phyloP scores from a whole-genome alignment of 2,888 invertebrate species.

The Seira sanloemensis region DNA sequence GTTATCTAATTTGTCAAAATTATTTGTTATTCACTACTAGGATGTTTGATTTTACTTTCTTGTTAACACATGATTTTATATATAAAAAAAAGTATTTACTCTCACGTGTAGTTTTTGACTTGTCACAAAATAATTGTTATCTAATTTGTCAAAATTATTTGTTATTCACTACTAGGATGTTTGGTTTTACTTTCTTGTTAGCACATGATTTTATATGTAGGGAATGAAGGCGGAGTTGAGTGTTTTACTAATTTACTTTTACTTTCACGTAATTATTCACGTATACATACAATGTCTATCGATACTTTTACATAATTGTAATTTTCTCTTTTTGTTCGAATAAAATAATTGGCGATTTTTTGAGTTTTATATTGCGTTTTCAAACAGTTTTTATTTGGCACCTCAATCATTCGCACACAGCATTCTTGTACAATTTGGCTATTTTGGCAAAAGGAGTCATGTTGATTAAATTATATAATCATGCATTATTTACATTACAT shows the following conservation, averaged over 20 bases:
- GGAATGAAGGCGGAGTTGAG: background rate
- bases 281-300: too few species aligned
- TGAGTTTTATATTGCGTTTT: background rate
- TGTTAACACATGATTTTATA: too few species aligned
- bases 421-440: too few species aligned
- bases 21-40: background rate
- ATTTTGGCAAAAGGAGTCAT: too few species aligned
- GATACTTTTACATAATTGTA: background rate
- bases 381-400: background rate
- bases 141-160: background rate
- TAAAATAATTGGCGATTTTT: conserved; percentile 48
- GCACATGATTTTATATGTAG: background rate
- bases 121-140: conserved; percentile 9
- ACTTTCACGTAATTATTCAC: too few species aligned
- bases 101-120: too few species aligned
- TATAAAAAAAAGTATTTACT: too few species aligned
- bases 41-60: too few species aligned
- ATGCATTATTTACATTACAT: too few species aligned
- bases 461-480: too few species aligned
- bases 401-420: too few species aligned
- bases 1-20: background rate
- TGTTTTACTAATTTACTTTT: background rate
- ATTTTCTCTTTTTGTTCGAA: conserved; percentile 28
- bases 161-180: background rate
- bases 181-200: background rate